Evolutionary conservation across 2,888 invertebrate species (phyloP).

Genomic region (Oligia fasciuncula): DNA sequence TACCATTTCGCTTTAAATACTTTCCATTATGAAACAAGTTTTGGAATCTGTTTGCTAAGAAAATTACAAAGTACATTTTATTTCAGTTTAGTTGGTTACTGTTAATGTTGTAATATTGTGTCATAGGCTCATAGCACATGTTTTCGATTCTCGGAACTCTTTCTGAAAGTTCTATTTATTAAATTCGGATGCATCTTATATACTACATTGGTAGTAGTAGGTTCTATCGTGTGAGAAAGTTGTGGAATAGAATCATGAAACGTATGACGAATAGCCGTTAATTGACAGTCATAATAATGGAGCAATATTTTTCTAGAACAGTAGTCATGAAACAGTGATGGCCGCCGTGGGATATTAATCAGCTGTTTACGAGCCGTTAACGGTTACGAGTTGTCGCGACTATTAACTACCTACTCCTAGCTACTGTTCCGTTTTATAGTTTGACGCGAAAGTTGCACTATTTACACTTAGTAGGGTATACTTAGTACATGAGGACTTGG

Average conservation of each 20-base stretch:
- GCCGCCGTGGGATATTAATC: slow-evolving; percentile 38
- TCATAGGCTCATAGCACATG: not conserved
- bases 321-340: slow-evolving; percentile 31
- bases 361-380: slow-evolving; percentile 51
- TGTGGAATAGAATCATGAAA: not conserved
- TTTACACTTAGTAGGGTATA: not conserved
- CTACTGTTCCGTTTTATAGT: slow-evolving; percentile 13
- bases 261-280: not conserved
- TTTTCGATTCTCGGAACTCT: not conserved
- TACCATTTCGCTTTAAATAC: not conserved
- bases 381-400: slow-evolving; percentile 41
- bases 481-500: not conserved
- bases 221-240: not conserved
- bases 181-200: too few species aligned
- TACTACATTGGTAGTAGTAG: not conserved
- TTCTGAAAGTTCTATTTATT: not conserved
- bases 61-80: not conserved
- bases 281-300: slow-evolving; percentile 14
- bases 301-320: slow-evolving; percentile 28
- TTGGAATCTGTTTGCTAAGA: not conserved
- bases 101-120: not conserved
- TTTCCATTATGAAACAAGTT: not conserved
- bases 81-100: not conserved
- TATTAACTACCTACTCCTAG: not conserved
- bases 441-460: not conserved